These are phyloP conservation scores for Amiota minor DNA, from an alignment of 2,888 invertebrate genomes.

Conservation along the genomic window DNA sequence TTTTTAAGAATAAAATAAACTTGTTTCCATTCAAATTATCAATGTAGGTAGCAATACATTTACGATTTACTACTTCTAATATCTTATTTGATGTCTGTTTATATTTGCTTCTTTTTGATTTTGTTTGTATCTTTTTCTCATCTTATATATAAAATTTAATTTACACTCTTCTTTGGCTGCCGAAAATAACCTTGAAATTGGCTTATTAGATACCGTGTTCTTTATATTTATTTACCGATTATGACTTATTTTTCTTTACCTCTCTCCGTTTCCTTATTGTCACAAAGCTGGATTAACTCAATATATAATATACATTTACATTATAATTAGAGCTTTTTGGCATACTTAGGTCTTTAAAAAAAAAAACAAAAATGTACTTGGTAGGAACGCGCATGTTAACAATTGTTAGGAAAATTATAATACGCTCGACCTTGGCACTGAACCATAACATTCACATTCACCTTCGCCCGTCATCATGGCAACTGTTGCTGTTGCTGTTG, in stretches of 20 bases:
- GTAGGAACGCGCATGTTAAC: neutral
- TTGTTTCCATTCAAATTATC: no score
- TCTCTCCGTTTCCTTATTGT: no score
- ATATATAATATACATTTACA: no score
- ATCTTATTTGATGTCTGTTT: neutral
- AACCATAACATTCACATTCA: conserved; percentile 14
- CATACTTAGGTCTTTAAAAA: no score
- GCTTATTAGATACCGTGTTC: neutral
- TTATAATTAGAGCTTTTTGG: no score
- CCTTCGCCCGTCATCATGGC: neutral
- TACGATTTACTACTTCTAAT: no score
- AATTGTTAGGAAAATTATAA: conserved; percentile 4
- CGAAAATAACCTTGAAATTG: neutral
- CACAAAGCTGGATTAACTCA: no score
- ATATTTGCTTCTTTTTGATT: neutral
- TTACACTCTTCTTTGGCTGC: neutral
- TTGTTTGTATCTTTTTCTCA: no score
- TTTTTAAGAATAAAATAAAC: no score
- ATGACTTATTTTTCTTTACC: neutral
- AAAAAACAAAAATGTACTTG: no score
- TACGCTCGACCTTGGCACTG: conserved; percentile 6
- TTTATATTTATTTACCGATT: conserved; percentile 3
- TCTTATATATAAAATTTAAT: no score
- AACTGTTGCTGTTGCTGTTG: neutral
- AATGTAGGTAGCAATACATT: neutral